Evolutionary conservation across 2,113 vertebrate genomes (phyloP).

Genomic region (Perca flavescens): DNA sequence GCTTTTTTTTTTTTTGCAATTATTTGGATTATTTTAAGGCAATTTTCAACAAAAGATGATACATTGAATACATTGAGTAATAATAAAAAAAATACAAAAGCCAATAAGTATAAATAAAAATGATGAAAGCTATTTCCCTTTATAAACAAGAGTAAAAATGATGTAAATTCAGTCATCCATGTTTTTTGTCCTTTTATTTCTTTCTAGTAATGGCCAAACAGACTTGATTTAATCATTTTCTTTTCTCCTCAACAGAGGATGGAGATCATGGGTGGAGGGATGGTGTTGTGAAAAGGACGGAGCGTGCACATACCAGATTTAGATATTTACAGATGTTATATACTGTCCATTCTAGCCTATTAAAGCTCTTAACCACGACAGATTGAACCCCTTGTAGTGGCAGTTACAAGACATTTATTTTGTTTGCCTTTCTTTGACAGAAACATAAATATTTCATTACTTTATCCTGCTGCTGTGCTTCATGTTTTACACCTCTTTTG

Average conservation of each 20-base stretch:
- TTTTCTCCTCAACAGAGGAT: constrained; percentile 85
- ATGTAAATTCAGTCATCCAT: neutral
- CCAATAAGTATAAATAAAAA: neutral
- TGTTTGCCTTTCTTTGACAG: constrained; percentile 21
- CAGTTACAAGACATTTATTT: neutral
- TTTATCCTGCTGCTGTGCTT: constrained; percentile 21
- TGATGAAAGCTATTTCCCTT: neutral
- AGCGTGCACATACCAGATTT: constrained; percentile 5
- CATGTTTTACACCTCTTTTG: neutral
- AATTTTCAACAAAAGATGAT: neutral
- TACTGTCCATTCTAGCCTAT: constrained; percentile 16
- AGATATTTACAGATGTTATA: constrained; percentile 33
- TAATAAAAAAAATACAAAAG: neutral
- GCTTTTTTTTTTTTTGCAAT: too few species aligned
- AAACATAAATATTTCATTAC: neutral
- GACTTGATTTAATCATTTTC: neutral
- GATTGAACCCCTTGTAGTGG: neutral
- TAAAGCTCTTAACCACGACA: neutral
- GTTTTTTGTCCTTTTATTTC: neutral
- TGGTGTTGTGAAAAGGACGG: constrained; percentile 86
- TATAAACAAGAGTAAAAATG: neutral
- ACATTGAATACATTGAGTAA: neutral
- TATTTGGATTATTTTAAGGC: neutral
- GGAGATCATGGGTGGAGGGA: constrained; percentile 95
- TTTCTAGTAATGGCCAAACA: neutral